Evolutionary conservation across 2,113 vertebrate species (phyloP).

Genomic region (Sylvicapra grimmia): DNA sequence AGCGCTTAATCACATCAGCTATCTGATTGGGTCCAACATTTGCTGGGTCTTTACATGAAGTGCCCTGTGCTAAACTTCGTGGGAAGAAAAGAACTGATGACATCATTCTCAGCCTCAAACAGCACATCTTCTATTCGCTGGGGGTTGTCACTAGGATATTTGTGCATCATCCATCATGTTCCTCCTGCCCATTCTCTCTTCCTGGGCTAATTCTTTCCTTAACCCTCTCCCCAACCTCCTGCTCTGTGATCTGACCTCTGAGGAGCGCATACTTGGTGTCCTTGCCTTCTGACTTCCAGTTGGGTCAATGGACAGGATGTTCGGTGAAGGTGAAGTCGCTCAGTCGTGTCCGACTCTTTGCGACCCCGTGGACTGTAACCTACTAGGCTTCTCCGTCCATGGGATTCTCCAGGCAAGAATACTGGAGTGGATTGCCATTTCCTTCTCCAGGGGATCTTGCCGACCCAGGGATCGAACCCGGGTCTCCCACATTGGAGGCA

Average conservation of each 20-base stretch:
- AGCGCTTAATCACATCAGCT: neutral
- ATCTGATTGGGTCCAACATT: neutral
- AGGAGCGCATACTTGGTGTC: neutral
- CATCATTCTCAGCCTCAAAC: neutral
- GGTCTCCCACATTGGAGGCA: too few species aligned
- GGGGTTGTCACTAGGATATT: too few species aligned
- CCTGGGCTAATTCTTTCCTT: neutral
- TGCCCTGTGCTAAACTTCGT: neutral
- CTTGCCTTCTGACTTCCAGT: neutral
- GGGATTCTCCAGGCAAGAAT: too few species aligned
- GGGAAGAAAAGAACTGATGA: neutral
- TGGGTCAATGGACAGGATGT: neutral
- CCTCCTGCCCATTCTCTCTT: neutral
- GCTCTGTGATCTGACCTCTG: neutral
- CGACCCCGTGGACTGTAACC: too few species aligned
- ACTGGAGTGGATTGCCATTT: too few species aligned
- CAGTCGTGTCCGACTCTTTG: too few species aligned
- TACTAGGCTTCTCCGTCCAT: too few species aligned
- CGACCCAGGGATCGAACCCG: too few species aligned
- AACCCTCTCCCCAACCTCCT: neutral
- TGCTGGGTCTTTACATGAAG: neutral
- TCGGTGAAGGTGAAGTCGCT: too few species aligned
- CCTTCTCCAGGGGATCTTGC: too few species aligned
- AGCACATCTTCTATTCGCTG: neutral
- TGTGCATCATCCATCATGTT: accelerated